These are phyloP conservation scores for Tiliacea citrago DNA, from an alignment of 2,888 invertebrate species.

Conservation along the genomic window DNA sequence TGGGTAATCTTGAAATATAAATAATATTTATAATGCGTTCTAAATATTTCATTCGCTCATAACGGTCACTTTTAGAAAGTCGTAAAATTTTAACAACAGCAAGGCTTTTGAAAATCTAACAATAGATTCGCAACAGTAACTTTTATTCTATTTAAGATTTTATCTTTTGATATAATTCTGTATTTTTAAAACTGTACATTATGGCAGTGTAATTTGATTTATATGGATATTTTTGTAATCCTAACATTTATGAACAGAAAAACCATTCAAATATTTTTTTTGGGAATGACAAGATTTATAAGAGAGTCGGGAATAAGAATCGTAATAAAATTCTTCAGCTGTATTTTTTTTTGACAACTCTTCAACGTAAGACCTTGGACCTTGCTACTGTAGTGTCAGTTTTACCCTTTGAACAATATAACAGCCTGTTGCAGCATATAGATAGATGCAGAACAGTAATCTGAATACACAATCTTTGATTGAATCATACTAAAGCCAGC, in stretches of 20 bases:
- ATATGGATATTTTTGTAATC: background rate
- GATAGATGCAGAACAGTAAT: background rate
- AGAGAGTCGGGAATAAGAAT: background rate
- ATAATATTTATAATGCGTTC: slow-evolving; percentile 15
- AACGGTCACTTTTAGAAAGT: slow-evolving; percentile 39
- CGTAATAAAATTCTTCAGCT: background rate
- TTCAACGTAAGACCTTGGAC: background rate
- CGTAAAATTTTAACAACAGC: slow-evolving; percentile 20
- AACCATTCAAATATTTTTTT: background rate
- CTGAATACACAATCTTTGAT: background rate
- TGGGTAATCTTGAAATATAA: background rate
- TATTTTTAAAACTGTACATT: slow-evolving; percentile 38
- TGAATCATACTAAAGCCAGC: background rate
- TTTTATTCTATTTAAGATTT: slow-evolving; percentile 30
- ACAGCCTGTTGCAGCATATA: background rate
- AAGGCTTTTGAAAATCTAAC: slow-evolving; percentile 29
- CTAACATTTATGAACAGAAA: background rate
- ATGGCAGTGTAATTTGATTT: slow-evolving; percentile 47
- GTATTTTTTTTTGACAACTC: background rate
- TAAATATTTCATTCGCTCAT: slow-evolving; percentile 7
- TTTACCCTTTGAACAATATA: background rate
- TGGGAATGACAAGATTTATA: background rate
- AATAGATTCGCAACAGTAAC: slow-evolving; percentile 38
- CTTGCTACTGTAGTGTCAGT: background rate
- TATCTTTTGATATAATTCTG: slow-evolving; percentile 18